Base-by-base conservation (phyloP, 2,113 vertebrate genomes). In the Amazona guildingii region DNA sequence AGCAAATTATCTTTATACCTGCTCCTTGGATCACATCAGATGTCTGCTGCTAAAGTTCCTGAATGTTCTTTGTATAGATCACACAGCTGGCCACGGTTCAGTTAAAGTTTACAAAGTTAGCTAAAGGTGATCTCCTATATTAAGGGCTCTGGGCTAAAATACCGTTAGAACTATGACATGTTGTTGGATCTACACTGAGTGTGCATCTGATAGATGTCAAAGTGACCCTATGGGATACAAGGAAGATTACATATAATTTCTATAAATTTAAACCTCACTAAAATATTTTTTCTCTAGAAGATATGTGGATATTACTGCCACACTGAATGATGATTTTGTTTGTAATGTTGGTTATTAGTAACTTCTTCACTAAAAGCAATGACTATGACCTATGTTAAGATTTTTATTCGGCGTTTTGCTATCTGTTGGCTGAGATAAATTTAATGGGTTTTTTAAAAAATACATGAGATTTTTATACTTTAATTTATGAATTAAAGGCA, bases 1-100 rank as follows among this genome's bases (percentile, higher is more conserved):
- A 90, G 48, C 48, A 75, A 81, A 64, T 84, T 94, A 72, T 92
- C 74, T 91, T 91, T 81, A 78, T 92, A 93, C 79, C 64, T 88
- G 55, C 33, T 90, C 52, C 81, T 72, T 87, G 67, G 57, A 89
- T 82, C 69, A 37, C 28, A 33, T 80, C 64, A 91, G 54, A 54
- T 4, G 35, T 83, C 79, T 88, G 27, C 68, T 86, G 43, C 55
- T 90, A 18, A 81, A 0, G 6, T 88, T 88, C n/a, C 54, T 18
- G 17, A 61, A 49, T 57, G 27, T 62, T 86, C 54, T 88, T 35
- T 37, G 43, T 35, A 51, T 37, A 85, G 28, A 85, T 74, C 28
- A 63, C 2, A 2, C 51, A 75, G 48, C 55, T 95, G 86, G 68
- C 76, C 43, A 12, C 1, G 4, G 73, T 90, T 94, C 80, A 91